phyloP scores from a whole-genome alignment of 1,140 invertebrate species.

The Euwallacea fornicatus region DNA sequence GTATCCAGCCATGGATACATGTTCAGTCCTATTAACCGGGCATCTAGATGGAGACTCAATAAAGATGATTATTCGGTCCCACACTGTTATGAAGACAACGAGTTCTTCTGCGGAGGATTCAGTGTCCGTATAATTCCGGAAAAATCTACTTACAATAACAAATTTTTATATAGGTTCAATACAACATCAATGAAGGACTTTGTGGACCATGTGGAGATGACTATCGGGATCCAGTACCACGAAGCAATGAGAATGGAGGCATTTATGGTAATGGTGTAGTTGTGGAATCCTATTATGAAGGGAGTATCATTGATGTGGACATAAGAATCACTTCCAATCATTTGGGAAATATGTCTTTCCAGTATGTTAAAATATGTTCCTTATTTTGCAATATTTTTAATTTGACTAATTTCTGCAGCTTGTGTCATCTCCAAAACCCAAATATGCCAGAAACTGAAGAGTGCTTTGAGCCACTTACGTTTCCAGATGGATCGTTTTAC shows the following conservation, averaged over 20 bases:
- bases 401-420: constrained; percentile 35
- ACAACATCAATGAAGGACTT: constrained; percentile 48
- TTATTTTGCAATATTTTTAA: background rate
- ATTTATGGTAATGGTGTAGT: constrained; percentile 56
- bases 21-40: constrained; percentile 67
- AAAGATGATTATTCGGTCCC: constrained; percentile 54
- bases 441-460: constrained; percentile 59
- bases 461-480: constrained; percentile 60
- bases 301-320: constrained; percentile 47
- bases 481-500: constrained; percentile 55
- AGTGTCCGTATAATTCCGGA: constrained; percentile 50
- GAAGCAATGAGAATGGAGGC: constrained; percentile 60
- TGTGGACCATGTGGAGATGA: constrained; percentile 55
- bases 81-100: constrained; percentile 66
- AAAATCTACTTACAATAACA: background rate
- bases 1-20: constrained; percentile 68
- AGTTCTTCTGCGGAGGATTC: constrained; percentile 68
- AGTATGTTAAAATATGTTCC: constrained; percentile 24
- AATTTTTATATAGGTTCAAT: constrained; percentile 38
- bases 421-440: constrained; percentile 57
- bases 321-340: constrained; percentile 57
- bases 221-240: constrained; percentile 51
- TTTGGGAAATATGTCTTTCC: constrained; percentile 54
- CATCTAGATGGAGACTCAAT: constrained; percentile 66
- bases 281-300: constrained; percentile 46